phyloP scores from a whole-genome alignment of 2,797 vertebrate species.

The Microtus agrestis region DNA sequence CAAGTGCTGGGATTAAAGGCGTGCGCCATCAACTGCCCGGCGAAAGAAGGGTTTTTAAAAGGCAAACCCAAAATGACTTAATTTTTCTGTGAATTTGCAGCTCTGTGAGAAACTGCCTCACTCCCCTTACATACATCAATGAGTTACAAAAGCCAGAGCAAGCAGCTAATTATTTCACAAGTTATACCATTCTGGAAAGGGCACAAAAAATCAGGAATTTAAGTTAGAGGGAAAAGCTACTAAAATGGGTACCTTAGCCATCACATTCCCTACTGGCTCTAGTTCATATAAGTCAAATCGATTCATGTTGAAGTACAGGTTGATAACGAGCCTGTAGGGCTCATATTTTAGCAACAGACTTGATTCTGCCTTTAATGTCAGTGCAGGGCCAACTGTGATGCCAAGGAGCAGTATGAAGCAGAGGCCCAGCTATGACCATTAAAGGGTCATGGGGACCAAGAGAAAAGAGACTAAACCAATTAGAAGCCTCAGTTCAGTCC shows the following conservation, averaged over 20 bases:
- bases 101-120: background rate
- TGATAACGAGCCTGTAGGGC: background rate
- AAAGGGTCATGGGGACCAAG: background rate
- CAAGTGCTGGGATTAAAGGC: too few species aligned
- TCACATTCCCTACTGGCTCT: background rate
- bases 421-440: background rate
- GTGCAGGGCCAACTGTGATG: background rate
- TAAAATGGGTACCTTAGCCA: background rate
- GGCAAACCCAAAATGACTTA: background rate
- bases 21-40: too few species aligned
- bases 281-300: background rate
- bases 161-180: background rate
- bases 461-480: background rate
- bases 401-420: background rate
- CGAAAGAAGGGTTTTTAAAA: background rate
- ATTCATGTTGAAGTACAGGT: background rate
- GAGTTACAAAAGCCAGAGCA: background rate
- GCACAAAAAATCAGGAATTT: background rate
- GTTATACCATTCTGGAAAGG: background rate
- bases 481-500: background rate
- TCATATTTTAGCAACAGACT: background rate
- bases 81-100: background rate
- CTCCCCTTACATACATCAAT: background rate
- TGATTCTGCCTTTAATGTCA: background rate
- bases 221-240: background rate